Evolutionary conservation across 2,888 invertebrate genomes (phyloP), one percentile per base, ranked within the genome.

Genomic region (Byasa hedistus): DNA sequence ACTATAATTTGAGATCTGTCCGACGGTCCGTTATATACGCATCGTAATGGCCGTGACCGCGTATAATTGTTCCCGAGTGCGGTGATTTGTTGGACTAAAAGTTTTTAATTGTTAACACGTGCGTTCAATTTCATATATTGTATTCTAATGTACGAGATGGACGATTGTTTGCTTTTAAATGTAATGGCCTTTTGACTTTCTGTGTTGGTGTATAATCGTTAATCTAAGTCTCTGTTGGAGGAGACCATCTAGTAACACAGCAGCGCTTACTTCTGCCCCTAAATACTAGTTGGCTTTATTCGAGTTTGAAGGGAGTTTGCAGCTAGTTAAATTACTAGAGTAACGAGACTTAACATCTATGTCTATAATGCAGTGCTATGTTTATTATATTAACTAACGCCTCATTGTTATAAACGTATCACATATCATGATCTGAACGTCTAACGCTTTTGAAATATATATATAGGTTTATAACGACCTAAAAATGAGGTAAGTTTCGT

Each of bases 1-100:
- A 90, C 85, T 90, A 89, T 91, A 91, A 91, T 91, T 90, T 84
- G 87, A 89, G 80, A 79, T 85, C 83, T 82, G 83, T 84, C 86
- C 82, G 78, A 81, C 75, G 80, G 77, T 73, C 86, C 86, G 86
- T 87, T 88, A 87, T 87, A 81, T 80, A 76, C 79, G 77, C 77
- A 75, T 76, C 66, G 74, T 84, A 85, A 89, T 85, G 76, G 78
- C 85, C 88, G 82, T 89, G 88, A 85, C 86, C 78, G 80, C 70
- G 72, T 81, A 84, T 89, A 89, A 90, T 90, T 88, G 88, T 83
- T 83, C 78, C 80, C 76, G 77, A 79, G 80, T 80, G 73, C 78
- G 78, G 80, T 84, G 85, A 86, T 89, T 87, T 87, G 87, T 87
- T 87, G 77, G 85, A 81, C 83, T 81, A 83, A 76, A 78, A 78